Percentiles rank a stretch among this genome's conserved stretches.
Conservation (phyloP, 2,888 invertebrate genomes). For the Bugula neritina region DNA sequence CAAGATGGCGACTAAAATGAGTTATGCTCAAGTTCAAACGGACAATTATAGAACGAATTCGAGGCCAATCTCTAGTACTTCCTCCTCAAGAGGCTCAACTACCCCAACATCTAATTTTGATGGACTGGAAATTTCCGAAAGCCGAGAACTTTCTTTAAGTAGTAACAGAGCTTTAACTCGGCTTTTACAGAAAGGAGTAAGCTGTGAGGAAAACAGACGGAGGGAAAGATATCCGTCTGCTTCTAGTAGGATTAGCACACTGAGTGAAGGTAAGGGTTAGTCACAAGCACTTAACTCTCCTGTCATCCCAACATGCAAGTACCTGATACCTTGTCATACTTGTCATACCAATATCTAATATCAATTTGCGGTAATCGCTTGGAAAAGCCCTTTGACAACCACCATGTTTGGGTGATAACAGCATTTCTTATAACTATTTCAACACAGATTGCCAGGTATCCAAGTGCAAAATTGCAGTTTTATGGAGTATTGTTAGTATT, state of each 20-base stretch:
- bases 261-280: not conserved
- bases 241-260: not conserved
- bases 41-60: not conserved
- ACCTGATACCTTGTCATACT: no score
- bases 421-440: no score
- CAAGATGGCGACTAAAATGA: not conserved
- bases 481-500: no score
- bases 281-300: no score
- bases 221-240: not conserved
- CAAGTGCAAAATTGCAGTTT: no score
- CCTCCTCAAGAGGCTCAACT: not conserved
- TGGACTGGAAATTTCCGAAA: not conserved
- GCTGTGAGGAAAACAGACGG: not conserved
- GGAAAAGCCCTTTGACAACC: no score
- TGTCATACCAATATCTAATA: no score
- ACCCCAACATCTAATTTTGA: not conserved
- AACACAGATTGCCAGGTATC: no score
- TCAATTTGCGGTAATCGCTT: no score
- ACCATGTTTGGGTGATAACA: no score
- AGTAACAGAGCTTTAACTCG: not conserved
- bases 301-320: no score
- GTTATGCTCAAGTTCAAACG: constrained; percentile 18
- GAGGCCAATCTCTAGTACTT: not conserved
- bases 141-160: not conserved
- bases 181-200: not conserved